Percentiles rank a stretch among this genome's conserved stretches.
These are phyloP conservation scores for Glossophaga mutica DNA, from an alignment of 2,797 vertebrate genomes.

Conservation along the genomic window DNA sequence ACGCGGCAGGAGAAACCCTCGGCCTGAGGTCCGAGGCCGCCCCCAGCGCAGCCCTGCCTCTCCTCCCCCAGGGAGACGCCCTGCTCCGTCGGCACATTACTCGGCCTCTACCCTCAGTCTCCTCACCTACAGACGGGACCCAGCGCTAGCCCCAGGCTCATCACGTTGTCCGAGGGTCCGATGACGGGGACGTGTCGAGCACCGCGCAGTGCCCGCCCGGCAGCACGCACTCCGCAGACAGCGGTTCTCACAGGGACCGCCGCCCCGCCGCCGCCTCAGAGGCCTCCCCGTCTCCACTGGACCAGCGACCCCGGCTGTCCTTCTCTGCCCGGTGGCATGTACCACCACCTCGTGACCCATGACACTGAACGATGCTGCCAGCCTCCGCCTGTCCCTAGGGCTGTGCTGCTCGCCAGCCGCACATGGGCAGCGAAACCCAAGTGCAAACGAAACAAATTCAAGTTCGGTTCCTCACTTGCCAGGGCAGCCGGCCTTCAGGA, in stretches of 20 bases:
- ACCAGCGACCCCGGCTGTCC: rapidly evolving
- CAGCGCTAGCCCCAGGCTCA: rapidly evolving
- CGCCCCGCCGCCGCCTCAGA: rapidly evolving
- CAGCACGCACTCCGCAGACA: rapidly evolving
- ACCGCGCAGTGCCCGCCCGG: rapidly evolving
- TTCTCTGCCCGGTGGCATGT: background rate
- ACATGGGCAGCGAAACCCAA: rapidly evolving
- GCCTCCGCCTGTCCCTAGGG: background rate
- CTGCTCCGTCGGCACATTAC: rapidly evolving
- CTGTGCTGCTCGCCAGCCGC: background rate
- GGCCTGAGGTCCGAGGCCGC: background rate
- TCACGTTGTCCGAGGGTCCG: rapidly evolving
- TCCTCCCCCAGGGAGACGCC: too few relatives aligned
- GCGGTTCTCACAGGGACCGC: rapidly evolving
- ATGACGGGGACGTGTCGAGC: background rate
- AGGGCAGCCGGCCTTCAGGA: background rate
- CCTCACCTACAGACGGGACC: background rate
- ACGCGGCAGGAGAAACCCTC: too few relatives aligned
- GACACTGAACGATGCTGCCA: rapidly evolving
- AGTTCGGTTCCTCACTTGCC: background rate
- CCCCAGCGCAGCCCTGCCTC: background rate
- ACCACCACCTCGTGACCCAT: rapidly evolving
- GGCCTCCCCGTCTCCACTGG: background rate
- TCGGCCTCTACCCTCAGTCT: background rate
- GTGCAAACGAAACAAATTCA: background rate